These are phyloP conservation scores for Tachystola acroxantha DNA, from an alignment of 2,888 invertebrate genomes.

Conservation along the genomic window DNA sequence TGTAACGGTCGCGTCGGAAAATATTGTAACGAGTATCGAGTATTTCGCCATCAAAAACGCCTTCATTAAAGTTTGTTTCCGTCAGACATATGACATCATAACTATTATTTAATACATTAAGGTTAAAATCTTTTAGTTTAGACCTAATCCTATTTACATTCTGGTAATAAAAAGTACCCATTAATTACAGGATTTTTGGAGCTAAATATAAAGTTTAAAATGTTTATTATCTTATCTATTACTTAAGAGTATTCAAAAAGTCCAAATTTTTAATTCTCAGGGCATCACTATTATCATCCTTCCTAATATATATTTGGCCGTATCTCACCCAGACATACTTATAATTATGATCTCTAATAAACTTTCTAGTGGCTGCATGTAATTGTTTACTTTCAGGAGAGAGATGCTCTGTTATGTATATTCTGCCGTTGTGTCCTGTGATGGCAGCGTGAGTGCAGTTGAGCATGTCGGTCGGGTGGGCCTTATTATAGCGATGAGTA, in stretches of 20 bases:
- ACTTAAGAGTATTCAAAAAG: neutral
- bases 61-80: constrained; percentile 7
- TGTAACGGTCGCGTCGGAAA: constrained; percentile 3
- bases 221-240: too few species aligned
- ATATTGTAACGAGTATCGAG: constrained; percentile 5
- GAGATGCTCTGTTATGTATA: constrained; percentile 13
- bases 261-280: constrained; percentile 2
- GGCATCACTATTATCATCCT: constrained; percentile 1
- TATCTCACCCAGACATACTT: constrained; percentile 9
- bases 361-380: constrained; percentile 2
- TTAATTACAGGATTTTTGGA: neutral
- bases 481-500: constrained; percentile 13
- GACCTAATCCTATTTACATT: constrained; percentile 9
- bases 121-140: constrained; percentile 5
- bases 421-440: constrained; percentile 5
- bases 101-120: constrained; percentile 2
- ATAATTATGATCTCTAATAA: constrained; percentile 2
- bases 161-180: constrained; percentile 3
- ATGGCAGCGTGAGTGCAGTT: constrained; percentile 8
- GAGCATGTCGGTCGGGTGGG: constrained; percentile 4
- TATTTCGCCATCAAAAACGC: constrained; percentile 6
- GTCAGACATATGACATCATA: constrained; percentile 8
- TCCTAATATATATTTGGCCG: constrained; percentile 6
- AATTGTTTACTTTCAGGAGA: constrained; percentile 9
- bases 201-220: neutral